phyloP scores from a whole-genome alignment of 1,140 invertebrate species.

The Magallana gigas region DNA sequence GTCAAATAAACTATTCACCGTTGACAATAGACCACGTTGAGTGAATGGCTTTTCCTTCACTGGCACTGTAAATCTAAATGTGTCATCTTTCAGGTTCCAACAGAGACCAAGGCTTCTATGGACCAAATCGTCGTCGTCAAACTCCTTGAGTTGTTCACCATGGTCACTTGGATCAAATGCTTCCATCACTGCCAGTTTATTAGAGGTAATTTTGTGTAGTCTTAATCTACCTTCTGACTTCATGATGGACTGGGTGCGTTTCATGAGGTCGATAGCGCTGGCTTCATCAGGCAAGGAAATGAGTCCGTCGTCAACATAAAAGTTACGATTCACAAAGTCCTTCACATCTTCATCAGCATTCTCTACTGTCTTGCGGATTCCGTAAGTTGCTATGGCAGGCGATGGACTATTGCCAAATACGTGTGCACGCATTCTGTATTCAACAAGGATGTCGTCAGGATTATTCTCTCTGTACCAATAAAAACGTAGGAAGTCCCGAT shows the following conservation, averaged over 20 bases:
- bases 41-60: conserved; percentile 48
- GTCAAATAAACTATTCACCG: background rate
- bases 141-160: conserved; percentile 30
- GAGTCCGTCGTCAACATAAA: no score
- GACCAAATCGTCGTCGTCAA: conserved; percentile 20
- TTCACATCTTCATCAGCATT: no score
- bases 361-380: no score
- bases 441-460: no score
- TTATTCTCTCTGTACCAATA: no score
- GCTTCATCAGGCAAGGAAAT: no score
- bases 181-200: conserved; percentile 30
- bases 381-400: no score
- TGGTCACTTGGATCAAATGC: conserved; percentile 39
- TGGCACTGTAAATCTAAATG: conserved; percentile 45
- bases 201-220: conserved; percentile 41
- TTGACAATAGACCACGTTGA: conserved; percentile 46
- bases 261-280: no score
- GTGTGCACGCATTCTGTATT: no score
- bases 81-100: conserved; percentile 52
- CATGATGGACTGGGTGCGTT: conserved; percentile 31
- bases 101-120: conserved; percentile 52
- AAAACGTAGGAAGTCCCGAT: no score
- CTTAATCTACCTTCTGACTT: background rate
- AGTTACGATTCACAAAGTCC: no score
- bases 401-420: no score